These are phyloP conservation scores for Rhynchopsitta pachyrhyncha DNA, from an alignment of 2,113 vertebrate species.

Conservation along the genomic window DNA sequence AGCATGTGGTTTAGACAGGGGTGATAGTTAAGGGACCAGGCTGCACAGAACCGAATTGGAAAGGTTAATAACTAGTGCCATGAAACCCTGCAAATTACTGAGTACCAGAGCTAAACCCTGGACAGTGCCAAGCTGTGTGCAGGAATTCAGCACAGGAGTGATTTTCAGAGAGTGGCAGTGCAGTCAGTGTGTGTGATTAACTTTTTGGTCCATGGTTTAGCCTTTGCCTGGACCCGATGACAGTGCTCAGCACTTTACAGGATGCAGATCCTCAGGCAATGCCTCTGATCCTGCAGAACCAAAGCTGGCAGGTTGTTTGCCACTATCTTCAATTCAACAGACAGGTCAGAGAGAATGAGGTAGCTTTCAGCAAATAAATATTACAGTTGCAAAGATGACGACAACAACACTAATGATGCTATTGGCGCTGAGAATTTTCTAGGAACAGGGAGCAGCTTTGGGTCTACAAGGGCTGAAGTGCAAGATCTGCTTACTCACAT, in stretches of 20 bases:
- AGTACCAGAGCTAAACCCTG: background rate
- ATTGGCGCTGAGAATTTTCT: background rate
- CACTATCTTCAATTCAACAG: background rate
- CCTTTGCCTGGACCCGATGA: background rate
- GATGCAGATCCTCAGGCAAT: background rate
- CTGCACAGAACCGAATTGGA: background rate
- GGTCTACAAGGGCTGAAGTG: background rate
- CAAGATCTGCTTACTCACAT: background rate
- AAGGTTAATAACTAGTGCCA: background rate
- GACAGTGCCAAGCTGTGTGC: background rate
- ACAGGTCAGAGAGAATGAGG: background rate
- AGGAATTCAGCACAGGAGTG: background rate
- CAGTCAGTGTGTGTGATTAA: background rate
- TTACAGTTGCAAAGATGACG: background rate
- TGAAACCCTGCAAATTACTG: background rate
- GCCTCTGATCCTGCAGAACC: background rate
- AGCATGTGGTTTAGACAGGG: background rate
- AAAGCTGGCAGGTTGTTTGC: background rate
- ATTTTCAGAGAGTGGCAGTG: background rate
- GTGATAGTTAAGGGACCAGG: background rate
- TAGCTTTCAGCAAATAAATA: background rate
- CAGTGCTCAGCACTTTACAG: background rate
- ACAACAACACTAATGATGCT: background rate
- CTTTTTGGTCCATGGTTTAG: background rate
- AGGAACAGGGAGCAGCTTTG: background rate